Evolutionary conservation across 2,888 invertebrate species (phyloP).

Genomic region (Formica aserva): DNA sequence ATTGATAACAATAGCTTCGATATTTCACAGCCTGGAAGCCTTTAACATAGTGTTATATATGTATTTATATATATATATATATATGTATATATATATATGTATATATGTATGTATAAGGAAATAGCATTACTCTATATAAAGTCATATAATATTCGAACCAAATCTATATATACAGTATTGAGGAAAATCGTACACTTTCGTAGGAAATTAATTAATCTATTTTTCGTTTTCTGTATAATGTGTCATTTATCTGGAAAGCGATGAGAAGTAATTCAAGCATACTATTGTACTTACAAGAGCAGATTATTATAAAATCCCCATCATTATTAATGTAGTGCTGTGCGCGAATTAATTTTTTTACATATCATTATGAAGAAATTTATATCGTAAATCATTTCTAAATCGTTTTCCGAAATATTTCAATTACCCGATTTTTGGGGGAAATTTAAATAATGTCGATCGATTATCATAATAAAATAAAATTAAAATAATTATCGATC

Average conservation of each 20-base stretch:
- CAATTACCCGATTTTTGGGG: neutral
- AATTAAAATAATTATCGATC: neutral
- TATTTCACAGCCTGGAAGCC: constrained; percentile 76
- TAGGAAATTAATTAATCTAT: constrained; percentile 50
- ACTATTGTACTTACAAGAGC: constrained; percentile 63
- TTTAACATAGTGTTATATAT: constrained; percentile 65
- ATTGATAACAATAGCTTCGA: constrained; percentile 70
- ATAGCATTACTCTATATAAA: constrained; percentile 61
- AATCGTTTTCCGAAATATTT: neutral
- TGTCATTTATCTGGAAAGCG: constrained; percentile 37
- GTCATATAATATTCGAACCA: constrained; percentile 64
- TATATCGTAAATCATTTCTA: neutral
- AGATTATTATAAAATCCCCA: constrained; percentile 55
- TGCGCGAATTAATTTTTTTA: neutral
- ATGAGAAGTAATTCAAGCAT: constrained; percentile 52
- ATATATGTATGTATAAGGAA: constrained; percentile 53
- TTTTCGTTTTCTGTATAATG: constrained; percentile 38
- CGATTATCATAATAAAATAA: neutral
- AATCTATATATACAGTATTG: constrained; percentile 66
- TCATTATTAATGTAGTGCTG: constrained; percentile 22
- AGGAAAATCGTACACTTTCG: constrained; percentile 60
- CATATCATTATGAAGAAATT: neutral
- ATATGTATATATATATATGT: neutral
- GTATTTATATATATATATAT: constrained; percentile 18
- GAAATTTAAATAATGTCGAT: neutral